Base-by-base conservation (phyloP, 2,113 vertebrate species). In the Chlorodrepanis virens region DNA sequence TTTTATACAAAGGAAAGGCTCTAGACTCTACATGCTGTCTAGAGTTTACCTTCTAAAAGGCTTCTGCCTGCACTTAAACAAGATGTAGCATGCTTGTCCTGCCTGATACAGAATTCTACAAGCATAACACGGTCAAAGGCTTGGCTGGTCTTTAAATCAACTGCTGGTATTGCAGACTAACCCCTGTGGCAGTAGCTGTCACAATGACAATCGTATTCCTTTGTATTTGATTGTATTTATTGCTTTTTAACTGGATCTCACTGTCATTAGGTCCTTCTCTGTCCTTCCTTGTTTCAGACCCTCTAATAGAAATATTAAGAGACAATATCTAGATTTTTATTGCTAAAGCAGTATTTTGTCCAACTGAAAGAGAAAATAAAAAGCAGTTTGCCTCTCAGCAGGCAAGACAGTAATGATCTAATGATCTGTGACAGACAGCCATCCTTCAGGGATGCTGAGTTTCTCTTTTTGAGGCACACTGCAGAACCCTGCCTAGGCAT, bases 201-300 rank as follows among this genome's bases (percentile, higher is more conserved):
- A 95, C 87, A 88, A 47, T 72, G 94, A 87, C 87, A 93, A 82
- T 39, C 11, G 60, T 74, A 91, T 89, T 95, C 78, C 69, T 81
- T 88, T 90, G 37, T 25, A 83, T 90, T 72, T 57, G 54, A 95
- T 80, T 21, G 27, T 31, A 64, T 35, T 35, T 86, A 88, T 57
- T 94, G 67, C 57, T 90, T 88, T 93, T 83, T 60, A 84, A 65
- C 49, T 68, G 50, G 57, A 68, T 45, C 52, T 56, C 40, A 35
- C 44, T 63, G 40, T 64, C 74, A 91, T 54, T 68, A 82, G 10
- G 27, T 53, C 57, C 31, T 83, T 84, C 64, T 65, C 52, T 92
- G 61, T 50, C 93, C 52, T 78, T 82, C 25, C 40, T 63, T 59
- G 28, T 63, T 54, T 75, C 42, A 82, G 42, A 59, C 29, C 18